Evolutionary conservation across 2,888 invertebrate species (phyloP).

Genomic region (Eupithecia exiguata): DNA sequence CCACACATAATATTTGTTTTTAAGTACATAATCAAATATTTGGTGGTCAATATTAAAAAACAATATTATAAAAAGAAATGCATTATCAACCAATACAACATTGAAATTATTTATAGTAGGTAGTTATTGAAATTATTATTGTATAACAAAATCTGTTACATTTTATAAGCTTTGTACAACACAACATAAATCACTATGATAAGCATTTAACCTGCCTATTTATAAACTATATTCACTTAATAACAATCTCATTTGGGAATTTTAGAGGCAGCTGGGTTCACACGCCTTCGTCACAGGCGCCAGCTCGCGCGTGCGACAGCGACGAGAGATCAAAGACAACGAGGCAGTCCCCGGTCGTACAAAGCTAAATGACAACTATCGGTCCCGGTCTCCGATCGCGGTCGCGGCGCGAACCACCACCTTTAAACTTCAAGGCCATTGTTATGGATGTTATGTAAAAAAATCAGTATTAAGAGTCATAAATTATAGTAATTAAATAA

Average conservation of each 20-base stretch:
- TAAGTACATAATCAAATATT: constrained; percentile 2
- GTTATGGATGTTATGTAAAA: background rate
- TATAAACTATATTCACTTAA: constrained; percentile 48
- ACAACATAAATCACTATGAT: constrained; percentile 37
- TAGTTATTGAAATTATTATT: background rate
- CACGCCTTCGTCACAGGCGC: too few species aligned
- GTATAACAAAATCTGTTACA: background rate
- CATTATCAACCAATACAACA: constrained; percentile 3
- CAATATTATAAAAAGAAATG: constrained; percentile 2
- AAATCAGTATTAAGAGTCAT: background rate
- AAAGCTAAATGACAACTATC: too few species aligned
- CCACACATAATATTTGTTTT: background rate
- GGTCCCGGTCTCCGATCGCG: too few species aligned
- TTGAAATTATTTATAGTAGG: background rate
- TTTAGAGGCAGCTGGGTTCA: constrained; percentile 55
- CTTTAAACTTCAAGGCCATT: background rate
- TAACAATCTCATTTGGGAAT: constrained; percentile 56
- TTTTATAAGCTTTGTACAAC: constrained; percentile 35
- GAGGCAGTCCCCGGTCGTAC: too few species aligned
- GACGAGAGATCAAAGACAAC: too few species aligned
- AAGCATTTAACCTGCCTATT: constrained; percentile 40
- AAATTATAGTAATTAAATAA: background rate
- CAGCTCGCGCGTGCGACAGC: too few species aligned
- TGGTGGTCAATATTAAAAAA: background rate
- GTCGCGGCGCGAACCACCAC: too few species aligned